Percentiles rank a stretch among this genome's conserved stretches.
Conservation (phyloP, 2,113 vertebrate genomes). For the Aix galericulata region DNA sequence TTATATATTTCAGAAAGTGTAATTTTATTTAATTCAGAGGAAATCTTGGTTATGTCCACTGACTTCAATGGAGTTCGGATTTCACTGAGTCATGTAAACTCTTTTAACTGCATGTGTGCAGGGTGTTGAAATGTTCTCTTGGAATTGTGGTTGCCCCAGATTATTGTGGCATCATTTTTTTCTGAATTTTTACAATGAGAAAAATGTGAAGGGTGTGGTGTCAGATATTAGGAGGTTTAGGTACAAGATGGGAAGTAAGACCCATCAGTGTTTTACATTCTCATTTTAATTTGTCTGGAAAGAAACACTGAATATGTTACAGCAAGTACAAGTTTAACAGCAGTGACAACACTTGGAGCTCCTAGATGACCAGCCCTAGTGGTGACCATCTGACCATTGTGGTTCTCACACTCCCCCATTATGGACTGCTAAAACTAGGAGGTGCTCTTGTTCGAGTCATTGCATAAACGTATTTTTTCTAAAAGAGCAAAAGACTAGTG, state of each 20-base stretch:
- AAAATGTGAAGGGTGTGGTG: background rate
- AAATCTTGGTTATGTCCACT: background rate
- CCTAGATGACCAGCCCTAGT: background rate
- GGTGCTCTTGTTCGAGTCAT: background rate
- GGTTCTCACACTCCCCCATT: background rate
- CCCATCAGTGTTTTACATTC: background rate
- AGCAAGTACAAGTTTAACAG: background rate
- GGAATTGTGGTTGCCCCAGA: rapidly evolving
- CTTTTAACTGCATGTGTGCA: background rate
- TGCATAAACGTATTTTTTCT: background rate
- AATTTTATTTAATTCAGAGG: background rate
- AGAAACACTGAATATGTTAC: background rate
- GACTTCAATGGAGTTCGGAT: background rate
- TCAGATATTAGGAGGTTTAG: background rate
- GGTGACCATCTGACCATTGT: rapidly evolving
- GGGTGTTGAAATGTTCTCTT: background rate
- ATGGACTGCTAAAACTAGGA: background rate
- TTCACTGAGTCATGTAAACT: background rate
- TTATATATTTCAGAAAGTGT: background rate
- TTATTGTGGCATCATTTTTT: background rate
- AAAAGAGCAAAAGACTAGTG: rapidly evolving
- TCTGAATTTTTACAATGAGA: background rate
- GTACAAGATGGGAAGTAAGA: background rate
- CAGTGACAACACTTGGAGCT: background rate
- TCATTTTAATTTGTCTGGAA: background rate